Percentiles rank a stretch among this genome's conserved stretches.
Evolutionary conservation across 1,140 invertebrate genomes (phyloP).

Genomic region (Hycleus phaleratus): DNA sequence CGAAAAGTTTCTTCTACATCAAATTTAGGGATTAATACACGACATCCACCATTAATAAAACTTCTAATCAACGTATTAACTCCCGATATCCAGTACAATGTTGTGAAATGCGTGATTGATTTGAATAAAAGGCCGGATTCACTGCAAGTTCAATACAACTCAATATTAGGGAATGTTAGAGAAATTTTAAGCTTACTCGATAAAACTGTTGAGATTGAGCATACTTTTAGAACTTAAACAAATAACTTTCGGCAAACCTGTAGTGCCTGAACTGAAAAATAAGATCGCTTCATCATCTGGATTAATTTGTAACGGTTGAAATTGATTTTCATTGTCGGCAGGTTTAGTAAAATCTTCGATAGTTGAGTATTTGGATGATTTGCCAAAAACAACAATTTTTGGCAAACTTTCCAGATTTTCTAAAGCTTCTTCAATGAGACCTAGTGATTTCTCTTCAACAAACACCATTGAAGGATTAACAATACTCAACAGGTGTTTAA

Average conservation of each 20-base stretch:
- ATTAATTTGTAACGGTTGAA: conserved; percentile 23
- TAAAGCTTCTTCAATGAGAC: conserved; percentile 10
- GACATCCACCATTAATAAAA: neutral
- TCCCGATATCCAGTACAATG: conserved; percentile 1
- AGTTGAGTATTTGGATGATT: conserved; percentile 3
- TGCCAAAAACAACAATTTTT: conserved; percentile 22
- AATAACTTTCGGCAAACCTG: conserved; percentile 67
- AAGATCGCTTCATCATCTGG: conserved; percentile 34
- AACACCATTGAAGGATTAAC: conserved; percentile 29
- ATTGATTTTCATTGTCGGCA: conserved; percentile 22
- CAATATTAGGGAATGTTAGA: too few species aligned
- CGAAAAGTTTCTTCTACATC: neutral
- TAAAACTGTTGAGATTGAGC: too few species aligned
- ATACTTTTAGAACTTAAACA: conserved; percentile 50
- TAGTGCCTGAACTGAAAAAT: conserved; percentile 60
- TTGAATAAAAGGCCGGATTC: too few species aligned
- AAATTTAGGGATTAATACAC: neutral
- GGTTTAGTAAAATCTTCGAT: conserved; percentile 20
- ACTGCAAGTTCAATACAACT: too few species aligned
- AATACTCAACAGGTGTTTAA: conserved; percentile 17
- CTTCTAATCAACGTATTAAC: neutral
- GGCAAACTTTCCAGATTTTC: conserved; percentile 1
- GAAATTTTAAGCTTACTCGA: too few species aligned
- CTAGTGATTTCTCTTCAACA: conserved; percentile 18
- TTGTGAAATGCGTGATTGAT: neutral